These are phyloP conservation scores for Andrena marginata DNA, from an alignment of 2,888 invertebrate species.

Conservation along the genomic window DNA sequence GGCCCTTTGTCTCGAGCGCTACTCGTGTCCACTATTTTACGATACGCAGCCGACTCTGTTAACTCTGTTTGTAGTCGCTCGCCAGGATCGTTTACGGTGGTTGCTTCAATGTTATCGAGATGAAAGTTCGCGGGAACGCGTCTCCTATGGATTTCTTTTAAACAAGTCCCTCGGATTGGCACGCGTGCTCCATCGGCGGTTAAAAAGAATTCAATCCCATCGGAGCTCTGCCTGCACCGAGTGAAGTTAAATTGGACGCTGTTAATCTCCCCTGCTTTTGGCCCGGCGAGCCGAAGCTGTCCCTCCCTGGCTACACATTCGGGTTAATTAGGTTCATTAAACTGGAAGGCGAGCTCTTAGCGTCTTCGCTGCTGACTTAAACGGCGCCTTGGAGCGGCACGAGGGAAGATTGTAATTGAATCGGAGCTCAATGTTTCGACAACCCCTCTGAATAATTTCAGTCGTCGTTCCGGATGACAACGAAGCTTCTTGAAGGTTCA, in stretches of 20 bases:
- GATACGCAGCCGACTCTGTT: not conserved
- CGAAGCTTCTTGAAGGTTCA: too few relatives aligned
- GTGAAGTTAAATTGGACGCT: slow-evolving; percentile 35
- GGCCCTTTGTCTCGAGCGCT: slow-evolving; percentile 50
- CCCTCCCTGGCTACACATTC: slow-evolving; percentile 42
- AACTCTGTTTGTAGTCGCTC: not conserved
- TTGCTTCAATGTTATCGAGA: not conserved
- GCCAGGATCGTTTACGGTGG: slow-evolving; percentile 16
- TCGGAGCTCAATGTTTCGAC: not conserved
- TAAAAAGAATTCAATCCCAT: not conserved
- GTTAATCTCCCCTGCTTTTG: slow-evolving; percentile 28
- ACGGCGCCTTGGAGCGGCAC: slow-evolving; percentile 9
- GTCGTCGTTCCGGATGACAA: too few relatives aligned
- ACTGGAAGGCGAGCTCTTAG: slow-evolving; percentile 36
- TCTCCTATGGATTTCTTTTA: not conserved
- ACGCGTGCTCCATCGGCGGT: not conserved
- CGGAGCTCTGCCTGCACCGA: not conserved
- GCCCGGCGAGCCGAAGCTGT: slow-evolving; percentile 26
- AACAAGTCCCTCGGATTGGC: not conserved
- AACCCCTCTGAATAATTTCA: slow-evolving; percentile 19
- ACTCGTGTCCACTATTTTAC: slow-evolving; percentile 43
- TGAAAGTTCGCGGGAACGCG: not conserved
- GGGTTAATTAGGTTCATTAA: slow-evolving; percentile 63
- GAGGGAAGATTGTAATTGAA: slow-evolving; percentile 19
- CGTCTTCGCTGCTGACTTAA: slow-evolving; percentile 28